Percentiles rank a stretch among this genome's conserved stretches.
phyloP scores from a whole-genome alignment of 2,797 vertebrate species.

The Clarias pachynema region DNA sequence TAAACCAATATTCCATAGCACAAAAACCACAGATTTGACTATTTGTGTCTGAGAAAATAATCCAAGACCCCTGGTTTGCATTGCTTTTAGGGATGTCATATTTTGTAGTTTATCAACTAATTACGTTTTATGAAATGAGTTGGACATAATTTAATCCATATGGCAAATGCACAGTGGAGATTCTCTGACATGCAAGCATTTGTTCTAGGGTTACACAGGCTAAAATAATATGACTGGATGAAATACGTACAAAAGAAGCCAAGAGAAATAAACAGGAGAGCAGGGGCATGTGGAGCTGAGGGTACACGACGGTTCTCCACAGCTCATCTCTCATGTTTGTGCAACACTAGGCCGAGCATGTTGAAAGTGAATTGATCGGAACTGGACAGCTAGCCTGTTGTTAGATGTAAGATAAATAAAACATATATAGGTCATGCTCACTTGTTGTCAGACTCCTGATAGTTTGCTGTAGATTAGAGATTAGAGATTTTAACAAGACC shows the following conservation, averaged over 20 bases:
- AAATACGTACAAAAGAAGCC: conserved; percentile 31
- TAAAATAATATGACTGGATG: conserved; percentile 35
- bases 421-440: conserved; percentile 29
- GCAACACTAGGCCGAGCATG: conserved; percentile 25
- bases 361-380: conserved; percentile 37
- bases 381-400: conserved; percentile 38
- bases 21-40: conserved; percentile 31
- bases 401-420: conserved; percentile 50
- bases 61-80: conserved; percentile 11
- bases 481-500: conserved; percentile 38
- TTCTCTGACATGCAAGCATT: conserved; percentile 29
- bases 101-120: conserved; percentile 4
- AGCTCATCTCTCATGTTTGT: conserved; percentile 48
- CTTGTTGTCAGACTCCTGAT: conserved; percentile 40
- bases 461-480: conserved; percentile 39
- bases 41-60: conserved; percentile 32
- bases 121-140: background rate
- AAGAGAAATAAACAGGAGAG: conserved; percentile 52
- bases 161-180: conserved; percentile 17
- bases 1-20: conserved; percentile 15
- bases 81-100: conserved; percentile 6
- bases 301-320: conserved; percentile 16
- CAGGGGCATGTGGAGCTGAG: conserved; percentile 40
- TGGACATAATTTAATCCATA: conserved; percentile 24
- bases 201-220: conserved; percentile 29